Conservation (phyloP, 2,797 vertebrate species). For the Clamator glandarius region DNA sequence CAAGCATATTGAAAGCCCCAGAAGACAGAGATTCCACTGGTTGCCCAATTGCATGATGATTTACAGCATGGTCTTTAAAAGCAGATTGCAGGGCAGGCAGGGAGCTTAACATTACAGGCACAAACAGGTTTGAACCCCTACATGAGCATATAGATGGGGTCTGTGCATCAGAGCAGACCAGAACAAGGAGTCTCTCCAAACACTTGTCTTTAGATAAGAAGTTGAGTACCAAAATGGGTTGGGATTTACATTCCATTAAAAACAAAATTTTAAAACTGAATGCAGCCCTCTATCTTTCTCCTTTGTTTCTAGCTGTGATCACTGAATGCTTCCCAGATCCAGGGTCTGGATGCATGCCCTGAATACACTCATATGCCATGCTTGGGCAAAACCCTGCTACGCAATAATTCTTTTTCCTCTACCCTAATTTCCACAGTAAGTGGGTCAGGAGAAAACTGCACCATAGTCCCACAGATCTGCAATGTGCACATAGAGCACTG, state of each 20-base stretch:
- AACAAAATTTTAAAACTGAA: not conserved
- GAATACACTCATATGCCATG: not conserved
- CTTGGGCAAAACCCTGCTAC: not conserved
- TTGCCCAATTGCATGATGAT: not conserved
- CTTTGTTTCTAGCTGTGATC: not conserved
- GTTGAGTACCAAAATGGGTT: not conserved
- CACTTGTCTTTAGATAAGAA: not conserved
- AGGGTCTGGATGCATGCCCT: not conserved
- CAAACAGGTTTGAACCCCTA: not conserved
- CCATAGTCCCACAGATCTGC: not conserved
- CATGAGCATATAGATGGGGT: not conserved
- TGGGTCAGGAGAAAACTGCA: not conserved
- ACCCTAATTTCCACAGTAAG: not conserved
- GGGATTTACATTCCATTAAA: not conserved
- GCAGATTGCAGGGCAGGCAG: not conserved
- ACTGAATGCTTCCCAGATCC: not conserved
- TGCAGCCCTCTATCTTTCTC: not conserved
- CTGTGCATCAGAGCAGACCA: not conserved
- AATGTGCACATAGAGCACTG: not conserved
- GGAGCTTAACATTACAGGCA: not conserved
- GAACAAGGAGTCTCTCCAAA: not conserved
- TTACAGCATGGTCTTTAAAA: not conserved
- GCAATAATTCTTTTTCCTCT: not conserved
- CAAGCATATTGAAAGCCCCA: not conserved
- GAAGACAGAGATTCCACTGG: not conserved